These are phyloP conservation scores for Gortyna flavago DNA, from an alignment of 2,888 invertebrate species.

Conservation along the genomic window DNA sequence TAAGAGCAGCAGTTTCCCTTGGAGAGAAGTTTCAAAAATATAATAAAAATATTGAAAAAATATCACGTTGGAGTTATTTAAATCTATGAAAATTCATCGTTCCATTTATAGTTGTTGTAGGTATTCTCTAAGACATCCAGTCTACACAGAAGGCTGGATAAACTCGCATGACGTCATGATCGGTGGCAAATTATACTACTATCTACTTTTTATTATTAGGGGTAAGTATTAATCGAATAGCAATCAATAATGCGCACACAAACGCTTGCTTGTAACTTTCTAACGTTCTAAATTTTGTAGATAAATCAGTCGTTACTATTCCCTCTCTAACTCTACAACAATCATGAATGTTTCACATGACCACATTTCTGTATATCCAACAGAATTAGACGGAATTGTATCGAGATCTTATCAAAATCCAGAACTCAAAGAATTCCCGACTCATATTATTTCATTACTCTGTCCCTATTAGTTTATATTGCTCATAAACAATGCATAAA, in stretches of 20 bases:
- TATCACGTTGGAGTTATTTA: neutral
- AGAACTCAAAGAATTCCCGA: conserved; percentile 62
- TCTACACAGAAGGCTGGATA: neutral
- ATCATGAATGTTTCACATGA: conserved; percentile 72
- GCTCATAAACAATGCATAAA: conserved; percentile 71
- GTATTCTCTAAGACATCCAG: neutral
- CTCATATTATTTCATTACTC: conserved; percentile 69
- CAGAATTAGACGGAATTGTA: conserved; percentile 76
- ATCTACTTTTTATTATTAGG: too few relatives aligned
- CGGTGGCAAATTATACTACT: neutral
- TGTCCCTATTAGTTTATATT: conserved; percentile 71
- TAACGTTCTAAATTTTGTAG: too few relatives aligned
- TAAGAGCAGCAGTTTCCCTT: neutral
- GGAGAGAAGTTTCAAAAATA: neutral
- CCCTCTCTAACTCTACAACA: conserved; percentile 52
- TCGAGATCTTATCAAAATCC: conserved; percentile 71
- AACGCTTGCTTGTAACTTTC: too few relatives aligned
- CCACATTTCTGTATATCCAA: conserved; percentile 73
- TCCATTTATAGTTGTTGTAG: neutral
- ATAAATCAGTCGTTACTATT: conserved; percentile 19
- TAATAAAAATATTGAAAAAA: neutral
- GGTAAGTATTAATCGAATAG: neutral
- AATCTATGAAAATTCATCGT: neutral
- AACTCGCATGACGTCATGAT: neutral
- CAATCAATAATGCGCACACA: too few relatives aligned